phyloP scores from a whole-genome alignment of 2,888 invertebrate genomes.

The Stictocephala bisonia region DNA sequence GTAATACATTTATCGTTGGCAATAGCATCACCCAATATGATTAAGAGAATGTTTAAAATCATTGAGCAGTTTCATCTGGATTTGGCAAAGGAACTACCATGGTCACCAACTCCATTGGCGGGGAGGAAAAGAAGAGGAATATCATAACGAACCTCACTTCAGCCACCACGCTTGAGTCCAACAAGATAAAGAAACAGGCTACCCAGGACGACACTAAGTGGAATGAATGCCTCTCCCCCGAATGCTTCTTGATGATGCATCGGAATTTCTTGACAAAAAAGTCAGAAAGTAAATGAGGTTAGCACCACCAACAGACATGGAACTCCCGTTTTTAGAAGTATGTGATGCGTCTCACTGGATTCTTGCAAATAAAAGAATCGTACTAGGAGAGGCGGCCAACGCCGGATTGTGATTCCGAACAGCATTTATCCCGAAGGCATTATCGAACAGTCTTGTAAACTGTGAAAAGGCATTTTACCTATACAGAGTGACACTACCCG shows the following conservation, averaged over 20 bases:
- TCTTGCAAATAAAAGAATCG: background rate
- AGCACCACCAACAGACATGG: background rate
- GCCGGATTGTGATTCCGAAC: too few species aligned
- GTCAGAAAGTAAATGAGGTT: background rate
- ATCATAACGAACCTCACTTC: constrained; percentile 52
- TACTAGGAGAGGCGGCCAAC: too few species aligned
- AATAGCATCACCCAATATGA: constrained; percentile 47
- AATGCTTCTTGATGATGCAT: constrained; percentile 58
- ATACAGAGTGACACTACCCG: too few species aligned
- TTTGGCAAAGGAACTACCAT: constrained; percentile 52
- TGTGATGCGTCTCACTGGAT: background rate
- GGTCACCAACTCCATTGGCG: constrained; percentile 59
- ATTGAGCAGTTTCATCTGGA: constrained; percentile 47
- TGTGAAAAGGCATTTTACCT: too few species aligned
- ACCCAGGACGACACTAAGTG: constrained; percentile 59
- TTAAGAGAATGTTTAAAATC: constrained; percentile 32
- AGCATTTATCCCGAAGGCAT: too few species aligned
- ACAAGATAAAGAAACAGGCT: constrained; percentile 53
- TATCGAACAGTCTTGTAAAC: too few species aligned
- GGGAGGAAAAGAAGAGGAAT: constrained; percentile 59
- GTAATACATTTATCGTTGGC: too few species aligned
- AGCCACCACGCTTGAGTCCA: background rate
- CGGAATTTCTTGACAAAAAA: constrained; percentile 3
- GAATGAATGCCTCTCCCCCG: constrained; percentile 60
- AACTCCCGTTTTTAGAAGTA: background rate